Conservation (phyloP, 1,140 invertebrate genomes). For the Trigoniulus corallinus region DNA sequence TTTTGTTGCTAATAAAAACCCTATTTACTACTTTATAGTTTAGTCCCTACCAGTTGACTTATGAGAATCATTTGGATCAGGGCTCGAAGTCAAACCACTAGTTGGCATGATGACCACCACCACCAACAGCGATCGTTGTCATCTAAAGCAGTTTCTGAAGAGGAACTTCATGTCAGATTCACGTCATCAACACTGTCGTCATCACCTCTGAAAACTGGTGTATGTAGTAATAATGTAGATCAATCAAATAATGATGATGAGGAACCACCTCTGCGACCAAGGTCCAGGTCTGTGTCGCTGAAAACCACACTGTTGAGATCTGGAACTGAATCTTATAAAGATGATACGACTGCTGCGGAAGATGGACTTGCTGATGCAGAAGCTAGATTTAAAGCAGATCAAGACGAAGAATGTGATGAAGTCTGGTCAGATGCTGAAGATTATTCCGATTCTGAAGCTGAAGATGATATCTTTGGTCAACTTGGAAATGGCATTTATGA, state of each 20-base stretch:
- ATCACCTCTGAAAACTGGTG: too few species aligned
- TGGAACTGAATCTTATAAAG: not conserved
- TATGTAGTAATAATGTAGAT: not conserved
- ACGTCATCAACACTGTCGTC: not conserved
- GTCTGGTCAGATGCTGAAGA: conserved; percentile 24
- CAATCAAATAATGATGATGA: not conserved
- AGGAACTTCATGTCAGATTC: conserved; percentile 2
- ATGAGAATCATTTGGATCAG: conserved; percentile 12
- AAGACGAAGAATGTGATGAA: not conserved
- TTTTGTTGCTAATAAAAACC: too few species aligned
- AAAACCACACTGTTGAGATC: too few species aligned
- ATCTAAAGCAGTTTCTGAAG: conserved; percentile 1
- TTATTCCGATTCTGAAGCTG: conserved; percentile 29
- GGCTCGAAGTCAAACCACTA: conserved; percentile 16
- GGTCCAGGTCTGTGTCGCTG: not conserved
- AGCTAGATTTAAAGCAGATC: not conserved
- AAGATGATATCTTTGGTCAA: conserved; percentile 22
- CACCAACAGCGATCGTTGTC: not conserved
- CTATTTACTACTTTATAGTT: too few species aligned
- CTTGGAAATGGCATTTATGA: conserved; percentile 16
- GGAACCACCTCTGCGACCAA: not conserved
- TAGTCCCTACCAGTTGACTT: too few species aligned
- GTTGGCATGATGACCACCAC: conserved; percentile 2
- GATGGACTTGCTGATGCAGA: not conserved
- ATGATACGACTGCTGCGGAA: too few species aligned